Evolutionary conservation across 1,140 invertebrate species (phyloP).

Genomic region (Trinorchestia longiramus): DNA sequence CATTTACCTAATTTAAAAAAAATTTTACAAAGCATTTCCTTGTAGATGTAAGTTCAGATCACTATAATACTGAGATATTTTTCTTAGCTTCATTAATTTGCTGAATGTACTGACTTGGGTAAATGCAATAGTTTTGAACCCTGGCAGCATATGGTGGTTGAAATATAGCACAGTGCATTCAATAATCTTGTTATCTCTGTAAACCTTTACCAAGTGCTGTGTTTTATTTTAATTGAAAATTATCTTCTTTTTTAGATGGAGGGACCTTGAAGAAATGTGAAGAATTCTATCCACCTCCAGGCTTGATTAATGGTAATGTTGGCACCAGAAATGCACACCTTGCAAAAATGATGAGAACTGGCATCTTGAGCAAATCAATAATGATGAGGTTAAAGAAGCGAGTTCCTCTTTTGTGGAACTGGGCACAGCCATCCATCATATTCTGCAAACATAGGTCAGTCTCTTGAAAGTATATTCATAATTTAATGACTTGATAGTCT

Average conservation of each 20-base stretch:
- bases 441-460: constrained; percentile 24
- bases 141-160: too few relatives aligned
- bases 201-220: too few relatives aligned
- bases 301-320: neutral
- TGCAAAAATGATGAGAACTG: neutral
- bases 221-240: too few relatives aligned
- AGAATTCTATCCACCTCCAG: constrained; percentile 12
- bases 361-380: neutral
- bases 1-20: too few relatives aligned
- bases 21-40: too few relatives aligned
- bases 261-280: neutral
- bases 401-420: neutral
- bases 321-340: neutral
- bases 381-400: neutral
- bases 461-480: neutral
- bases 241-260: constrained; percentile 3
- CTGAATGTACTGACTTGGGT: too few relatives aligned
- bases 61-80: too few relatives aligned
- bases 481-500: neutral
- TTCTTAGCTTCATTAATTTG: too few relatives aligned
- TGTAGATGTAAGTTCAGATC: too few relatives aligned
- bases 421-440: neutral
- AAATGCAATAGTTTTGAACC: too few relatives aligned
- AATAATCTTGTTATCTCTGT: too few relatives aligned
- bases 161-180: too few relatives aligned